phyloP scores from a whole-genome alignment of 2,113 vertebrate genomes.

The Macrotus californicus region DNA sequence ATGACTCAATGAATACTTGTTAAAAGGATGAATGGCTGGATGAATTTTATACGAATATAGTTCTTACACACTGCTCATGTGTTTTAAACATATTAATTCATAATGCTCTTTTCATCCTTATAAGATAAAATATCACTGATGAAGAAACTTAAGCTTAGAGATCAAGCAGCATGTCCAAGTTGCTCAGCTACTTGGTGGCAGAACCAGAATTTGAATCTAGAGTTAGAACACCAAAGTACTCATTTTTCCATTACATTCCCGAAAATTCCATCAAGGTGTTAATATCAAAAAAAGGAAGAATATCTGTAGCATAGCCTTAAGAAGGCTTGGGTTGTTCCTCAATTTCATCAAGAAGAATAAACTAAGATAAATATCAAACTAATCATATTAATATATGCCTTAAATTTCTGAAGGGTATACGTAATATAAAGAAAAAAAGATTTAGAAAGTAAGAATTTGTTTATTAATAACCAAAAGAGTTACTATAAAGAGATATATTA shows the following conservation, averaged over 20 bases:
- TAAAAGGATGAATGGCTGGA: background rate
- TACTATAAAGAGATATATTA: background rate
- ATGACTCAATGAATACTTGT: background rate
- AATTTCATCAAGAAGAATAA: background rate
- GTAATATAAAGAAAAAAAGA: background rate
- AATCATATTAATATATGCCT: background rate
- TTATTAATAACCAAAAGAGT: background rate
- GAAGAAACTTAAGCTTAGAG: background rate
- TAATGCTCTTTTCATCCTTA: background rate
- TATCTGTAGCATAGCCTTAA: background rate
- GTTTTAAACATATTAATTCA: conserved; percentile 5
- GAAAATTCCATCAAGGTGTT: background rate
- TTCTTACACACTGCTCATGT: background rate
- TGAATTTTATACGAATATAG: background rate
- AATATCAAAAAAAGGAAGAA: background rate
- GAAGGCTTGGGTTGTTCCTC: background rate
- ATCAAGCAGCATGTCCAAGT: background rate
- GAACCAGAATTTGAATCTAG: conserved; percentile 1
- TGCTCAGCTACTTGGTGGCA: background rate
- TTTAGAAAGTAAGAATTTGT: background rate
- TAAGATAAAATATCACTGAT: background rate
- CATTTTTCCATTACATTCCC: background rate
- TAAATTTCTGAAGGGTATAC: background rate
- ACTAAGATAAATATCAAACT: background rate
- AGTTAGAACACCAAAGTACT: background rate